Evolutionary conservation across 2,888 invertebrate species (phyloP).

Genomic region (Parascotia fuliginaria): DNA sequence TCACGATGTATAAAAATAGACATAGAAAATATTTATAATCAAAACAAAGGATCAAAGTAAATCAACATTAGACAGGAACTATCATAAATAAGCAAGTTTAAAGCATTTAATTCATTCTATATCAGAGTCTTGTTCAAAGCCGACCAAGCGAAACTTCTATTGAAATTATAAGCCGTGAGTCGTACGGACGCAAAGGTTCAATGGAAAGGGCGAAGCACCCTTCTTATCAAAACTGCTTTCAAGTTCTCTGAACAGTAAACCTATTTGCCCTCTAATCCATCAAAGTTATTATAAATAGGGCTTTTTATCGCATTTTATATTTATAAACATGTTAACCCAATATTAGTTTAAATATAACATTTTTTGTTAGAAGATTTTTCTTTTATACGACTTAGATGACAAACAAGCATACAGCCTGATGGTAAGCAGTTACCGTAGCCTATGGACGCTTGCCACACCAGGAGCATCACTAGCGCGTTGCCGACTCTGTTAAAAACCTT

Average conservation of each 20-base stretch:
- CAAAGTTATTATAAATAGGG: conserved; percentile 55
- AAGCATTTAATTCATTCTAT: conserved; percentile 42
- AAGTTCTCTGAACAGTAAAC: conserved; percentile 52
- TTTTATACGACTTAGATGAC: no score
- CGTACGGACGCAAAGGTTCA: conserved; percentile 47
- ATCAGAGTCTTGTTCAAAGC: conserved; percentile 41
- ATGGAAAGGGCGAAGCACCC: conserved; percentile 47
- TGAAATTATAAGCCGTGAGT: conserved; percentile 49
- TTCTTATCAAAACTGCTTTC: conserved; percentile 60
- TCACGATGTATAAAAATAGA: no score
- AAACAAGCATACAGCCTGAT: no score
- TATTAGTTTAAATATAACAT: no score
- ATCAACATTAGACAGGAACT: conserved; percentile 36
- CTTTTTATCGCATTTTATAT: conserved; percentile 46
- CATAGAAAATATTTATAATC: not conserved
- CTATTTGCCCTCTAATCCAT: conserved; percentile 60
- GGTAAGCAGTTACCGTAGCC: no score
- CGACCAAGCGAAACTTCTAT: conserved; percentile 46
- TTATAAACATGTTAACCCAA: conserved; percentile 41
- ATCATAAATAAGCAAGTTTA: conserved; percentile 30
- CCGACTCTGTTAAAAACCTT: no score
- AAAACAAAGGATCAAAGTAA: conserved; percentile 28
- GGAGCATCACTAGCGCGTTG: no score
- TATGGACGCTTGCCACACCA: no score
- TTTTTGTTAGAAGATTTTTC: no score